Evolutionary conservation across 2,113 vertebrate genomes (phyloP).

Genomic region (Amia ocellicauda): DNA sequence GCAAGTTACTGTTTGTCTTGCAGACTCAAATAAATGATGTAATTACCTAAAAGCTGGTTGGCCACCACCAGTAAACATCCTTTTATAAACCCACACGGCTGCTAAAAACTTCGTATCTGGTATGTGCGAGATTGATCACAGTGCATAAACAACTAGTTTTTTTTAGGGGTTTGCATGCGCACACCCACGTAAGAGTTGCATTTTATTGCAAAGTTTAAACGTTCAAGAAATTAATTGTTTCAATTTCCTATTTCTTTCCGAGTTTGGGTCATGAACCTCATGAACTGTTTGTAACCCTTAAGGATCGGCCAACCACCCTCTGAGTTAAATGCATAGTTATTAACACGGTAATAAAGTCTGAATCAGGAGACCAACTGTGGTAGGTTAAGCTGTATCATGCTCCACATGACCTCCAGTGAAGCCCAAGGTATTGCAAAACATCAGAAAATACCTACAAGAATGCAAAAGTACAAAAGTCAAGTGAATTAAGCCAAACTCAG

Average conservation of each 20-base stretch:
- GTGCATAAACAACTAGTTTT: slow-evolving; percentile 45
- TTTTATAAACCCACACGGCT: slow-evolving; percentile 37
- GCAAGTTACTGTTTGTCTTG: slow-evolving; percentile 42
- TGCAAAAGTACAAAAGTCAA: too few species aligned
- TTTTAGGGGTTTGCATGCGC: slow-evolving; percentile 18
- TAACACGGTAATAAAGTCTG: slow-evolving; percentile 69
- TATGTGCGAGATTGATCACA: slow-evolving; percentile 48
- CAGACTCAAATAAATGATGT: slow-evolving; percentile 51
- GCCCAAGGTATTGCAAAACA: too few species aligned
- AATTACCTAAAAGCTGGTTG: slow-evolving; percentile 47
- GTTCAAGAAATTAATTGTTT: slow-evolving; percentile 4
- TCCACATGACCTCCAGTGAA: slow-evolving; percentile 48
- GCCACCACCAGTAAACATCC: slow-evolving; percentile 33
- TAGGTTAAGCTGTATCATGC: slow-evolving; percentile 63
- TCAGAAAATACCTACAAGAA: too few species aligned
- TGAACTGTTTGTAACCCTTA: slow-evolving; percentile 50
- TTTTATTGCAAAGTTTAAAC: slow-evolving; percentile 34
- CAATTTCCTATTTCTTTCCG: slow-evolving; percentile 16
- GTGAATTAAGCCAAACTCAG: too few species aligned
- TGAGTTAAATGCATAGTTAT: slow-evolving; percentile 54
- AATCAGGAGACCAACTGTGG: slow-evolving; percentile 50
- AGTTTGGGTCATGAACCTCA: slow-evolving; percentile 53
- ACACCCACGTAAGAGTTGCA: slow-evolving; percentile 28
- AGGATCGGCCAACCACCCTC: slow-evolving; percentile 40
- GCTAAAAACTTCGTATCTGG: not conserved